Percentiles rank a stretch among this genome's conserved stretches.
Evolutionary conservation across 2,113 vertebrate species (phyloP).

Genomic region (Labeo catla): DNA sequence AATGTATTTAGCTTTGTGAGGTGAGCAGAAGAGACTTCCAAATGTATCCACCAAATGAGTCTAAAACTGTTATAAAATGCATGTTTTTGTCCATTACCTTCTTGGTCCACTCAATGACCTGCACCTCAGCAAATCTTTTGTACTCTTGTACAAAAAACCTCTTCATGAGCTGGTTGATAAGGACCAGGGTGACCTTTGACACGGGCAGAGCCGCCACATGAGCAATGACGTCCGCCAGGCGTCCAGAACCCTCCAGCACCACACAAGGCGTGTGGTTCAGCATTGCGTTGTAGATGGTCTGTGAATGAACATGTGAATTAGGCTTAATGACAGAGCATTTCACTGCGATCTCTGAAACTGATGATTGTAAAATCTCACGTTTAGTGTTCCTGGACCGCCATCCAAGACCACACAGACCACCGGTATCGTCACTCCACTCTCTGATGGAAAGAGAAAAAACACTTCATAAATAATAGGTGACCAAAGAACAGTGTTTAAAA

Average conservation of each 20-base stretch:
- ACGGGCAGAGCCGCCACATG: slow-evolving; percentile 81
- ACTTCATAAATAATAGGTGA: not conserved
- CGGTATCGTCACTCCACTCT: slow-evolving; percentile 84
- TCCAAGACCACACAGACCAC: slow-evolving; percentile 92
- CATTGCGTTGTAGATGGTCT: slow-evolving; percentile 94
- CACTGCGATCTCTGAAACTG: not conserved
- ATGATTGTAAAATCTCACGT: slow-evolving; percentile 76
- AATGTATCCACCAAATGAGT: too few species aligned
- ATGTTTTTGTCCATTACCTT: slow-evolving; percentile 76
- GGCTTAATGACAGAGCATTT: not conserved
- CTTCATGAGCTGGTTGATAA: slow-evolving; percentile 82
- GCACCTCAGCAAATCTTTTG: slow-evolving; percentile 76
- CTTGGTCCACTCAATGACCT: slow-evolving; percentile 89
- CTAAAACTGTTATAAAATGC: not conserved
- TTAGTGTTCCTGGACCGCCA: slow-evolving; percentile 91
- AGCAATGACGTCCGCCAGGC: slow-evolving; percentile 90
- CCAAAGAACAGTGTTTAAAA: not conserved
- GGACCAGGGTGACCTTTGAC: slow-evolving; percentile 77
- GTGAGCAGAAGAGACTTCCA: too few species aligned
- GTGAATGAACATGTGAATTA: slow-evolving; percentile 35
- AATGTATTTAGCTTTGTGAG: too few species aligned
- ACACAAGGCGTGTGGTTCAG: slow-evolving; percentile 88
- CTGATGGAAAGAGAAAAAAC: slow-evolving; percentile 59
- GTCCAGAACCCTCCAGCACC: slow-evolving; percentile 90
- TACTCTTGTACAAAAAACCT: slow-evolving; percentile 80